Evolutionary conservation across 2,888 invertebrate species (phyloP).

Genomic region (Morinoia aosen): DNA sequence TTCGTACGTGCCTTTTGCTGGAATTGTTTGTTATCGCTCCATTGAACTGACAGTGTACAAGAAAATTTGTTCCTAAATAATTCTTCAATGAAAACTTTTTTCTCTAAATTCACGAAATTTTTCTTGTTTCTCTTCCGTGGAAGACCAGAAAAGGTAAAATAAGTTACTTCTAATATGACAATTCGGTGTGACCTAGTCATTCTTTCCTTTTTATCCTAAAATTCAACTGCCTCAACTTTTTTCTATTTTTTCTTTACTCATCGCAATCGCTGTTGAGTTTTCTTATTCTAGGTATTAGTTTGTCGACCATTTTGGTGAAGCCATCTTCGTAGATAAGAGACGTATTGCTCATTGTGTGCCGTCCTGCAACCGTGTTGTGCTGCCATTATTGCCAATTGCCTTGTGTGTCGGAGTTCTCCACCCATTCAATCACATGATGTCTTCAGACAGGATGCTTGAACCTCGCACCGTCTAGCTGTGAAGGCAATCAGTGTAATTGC

Average conservation of each 20-base stretch:
- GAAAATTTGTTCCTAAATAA: not conserved
- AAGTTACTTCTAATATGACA: not conserved
- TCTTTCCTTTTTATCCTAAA: not conserved
- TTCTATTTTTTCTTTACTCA: not conserved
- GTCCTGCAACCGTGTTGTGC: slow-evolving; percentile 11
- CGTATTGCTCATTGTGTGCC: slow-evolving; percentile 1
- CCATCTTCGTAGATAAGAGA: not conserved
- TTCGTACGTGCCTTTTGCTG: not conserved
- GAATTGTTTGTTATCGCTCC: not conserved
- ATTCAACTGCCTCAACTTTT: not conserved
- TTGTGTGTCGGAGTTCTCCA: not conserved
- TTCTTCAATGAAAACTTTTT: not conserved
- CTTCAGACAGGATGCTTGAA: not conserved
- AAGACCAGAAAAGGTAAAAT: not conserved
- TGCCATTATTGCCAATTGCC: slow-evolving; percentile 2
- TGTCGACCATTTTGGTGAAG: not conserved
- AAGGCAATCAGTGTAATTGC: slow-evolving; percentile 21
- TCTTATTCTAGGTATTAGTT: not conserved
- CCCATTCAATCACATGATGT: not conserved
- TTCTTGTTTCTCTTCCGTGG: not conserved
- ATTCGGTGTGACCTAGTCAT: not conserved
- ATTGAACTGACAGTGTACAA: not conserved
- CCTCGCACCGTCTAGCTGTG: not conserved
- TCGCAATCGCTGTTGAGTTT: not conserved
- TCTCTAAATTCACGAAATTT: not conserved